A percentile compares a stretch with the other conserved stretches of the same genome.
These are phyloP conservation scores for Tachina fera DNA, from an alignment of 2,888 invertebrate species.

Conservation along the genomic window DNA sequence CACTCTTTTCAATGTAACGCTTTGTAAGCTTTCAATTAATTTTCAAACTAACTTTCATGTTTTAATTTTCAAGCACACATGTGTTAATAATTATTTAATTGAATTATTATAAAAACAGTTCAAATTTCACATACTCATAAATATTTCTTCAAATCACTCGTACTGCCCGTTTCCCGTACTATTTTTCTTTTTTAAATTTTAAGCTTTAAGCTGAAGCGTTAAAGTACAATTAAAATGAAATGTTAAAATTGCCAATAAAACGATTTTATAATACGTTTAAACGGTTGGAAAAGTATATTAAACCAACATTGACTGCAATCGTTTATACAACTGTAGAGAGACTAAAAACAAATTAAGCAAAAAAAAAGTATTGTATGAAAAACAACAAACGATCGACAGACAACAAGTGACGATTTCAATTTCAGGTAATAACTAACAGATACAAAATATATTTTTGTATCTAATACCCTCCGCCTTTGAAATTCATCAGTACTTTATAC, in stretches of 20 bases:
- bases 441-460: conserved; percentile 69
- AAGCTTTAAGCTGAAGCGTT: conserved; percentile 42
- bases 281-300: conserved; percentile 11
- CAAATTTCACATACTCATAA: background rate
- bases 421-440: conserved; percentile 72
- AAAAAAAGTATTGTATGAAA: conserved; percentile 35
- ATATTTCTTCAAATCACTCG: background rate
- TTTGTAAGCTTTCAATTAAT: conserved; percentile 3
- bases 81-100: background rate
- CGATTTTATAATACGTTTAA: conserved; percentile 15
- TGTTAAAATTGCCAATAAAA: conserved; percentile 17
- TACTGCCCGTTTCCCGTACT: conserved; percentile 7
- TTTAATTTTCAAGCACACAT: background rate
- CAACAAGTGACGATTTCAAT: conserved; percentile 72
- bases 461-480: conserved; percentile 66
- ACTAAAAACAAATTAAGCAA: conserved; percentile 39
- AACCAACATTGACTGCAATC: conserved; percentile 57
- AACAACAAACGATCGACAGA: conserved; percentile 66
- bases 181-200: background rate
- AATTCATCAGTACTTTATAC: conserved; percentile 65
- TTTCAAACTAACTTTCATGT: conserved; percentile 5
- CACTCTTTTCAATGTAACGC: background rate
- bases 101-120: background rate
- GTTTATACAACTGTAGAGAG: conserved; percentile 48
- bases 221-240: conserved; percentile 44